phyloP scores from a whole-genome alignment of 2,113 vertebrate genomes.

The Narcine bancroftii region DNA sequence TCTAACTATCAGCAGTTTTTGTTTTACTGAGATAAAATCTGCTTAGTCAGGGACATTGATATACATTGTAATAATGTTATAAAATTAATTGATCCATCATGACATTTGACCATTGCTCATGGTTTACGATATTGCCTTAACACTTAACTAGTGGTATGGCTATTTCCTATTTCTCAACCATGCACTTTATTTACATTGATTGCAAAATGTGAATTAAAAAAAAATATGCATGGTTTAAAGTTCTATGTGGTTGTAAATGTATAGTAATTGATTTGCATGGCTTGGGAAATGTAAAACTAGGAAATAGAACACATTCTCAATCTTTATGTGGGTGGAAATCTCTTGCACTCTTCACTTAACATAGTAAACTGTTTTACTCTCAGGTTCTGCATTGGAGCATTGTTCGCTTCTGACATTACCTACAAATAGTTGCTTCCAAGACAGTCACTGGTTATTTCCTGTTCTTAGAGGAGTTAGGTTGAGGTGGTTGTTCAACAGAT shows the following conservation, averaged over 20 bases:
- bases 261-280: too few relatives aligned
- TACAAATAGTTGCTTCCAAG: neutral
- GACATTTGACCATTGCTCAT: neutral
- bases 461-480: neutral
- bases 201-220: neutral
- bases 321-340: slow-evolving; percentile 1
- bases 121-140: neutral
- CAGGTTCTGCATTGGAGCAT: neutral
- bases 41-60: neutral
- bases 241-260: neutral
- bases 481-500: neutral
- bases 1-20: neutral
- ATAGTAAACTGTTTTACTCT: neutral
- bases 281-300: neutral
- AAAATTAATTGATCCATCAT: neutral
- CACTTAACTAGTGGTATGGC: too few relatives aligned
- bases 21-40: neutral
- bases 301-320: neutral
- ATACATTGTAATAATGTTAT: neutral
- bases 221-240: neutral
- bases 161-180: neutral
- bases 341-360: neutral
- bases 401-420: neutral
- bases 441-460: too few relatives aligned
- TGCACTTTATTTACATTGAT: neutral